phyloP scores from a whole-genome alignment of 2,888 invertebrate genomes.

The Empis livida region DNA sequence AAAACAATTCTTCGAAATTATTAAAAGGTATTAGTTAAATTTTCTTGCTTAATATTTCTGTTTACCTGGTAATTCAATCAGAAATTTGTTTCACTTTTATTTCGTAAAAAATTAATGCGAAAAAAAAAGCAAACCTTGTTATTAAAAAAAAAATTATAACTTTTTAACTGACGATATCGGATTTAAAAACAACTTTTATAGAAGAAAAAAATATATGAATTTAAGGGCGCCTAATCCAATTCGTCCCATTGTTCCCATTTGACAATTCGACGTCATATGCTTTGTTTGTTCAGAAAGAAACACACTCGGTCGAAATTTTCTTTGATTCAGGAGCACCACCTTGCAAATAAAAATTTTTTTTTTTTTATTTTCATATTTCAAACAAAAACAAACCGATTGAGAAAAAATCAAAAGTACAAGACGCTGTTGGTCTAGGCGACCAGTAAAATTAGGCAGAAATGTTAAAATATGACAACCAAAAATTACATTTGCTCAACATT shows the following conservation, averaged over 20 bases:
- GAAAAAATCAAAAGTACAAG: background rate
- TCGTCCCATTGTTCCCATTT: slow-evolving; percentile 14
- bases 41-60: slow-evolving; percentile 1
- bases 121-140: too few species aligned
- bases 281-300: background rate
- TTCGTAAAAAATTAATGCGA: background rate
- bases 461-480: too few species aligned
- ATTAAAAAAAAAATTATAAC: too few species aligned
- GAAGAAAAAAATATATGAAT: too few species aligned
- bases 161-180: too few species aligned
- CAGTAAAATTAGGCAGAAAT: background rate
- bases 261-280: slow-evolving; percentile 5
- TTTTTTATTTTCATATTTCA: background rate
- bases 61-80: slow-evolving; percentile 20
- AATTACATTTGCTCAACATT: too few species aligned
- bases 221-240: slow-evolving; percentile 10
- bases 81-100: slow-evolving; percentile 31
- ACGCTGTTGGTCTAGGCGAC: background rate
- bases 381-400: background rate
- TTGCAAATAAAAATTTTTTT: background rate
- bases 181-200: too few species aligned
- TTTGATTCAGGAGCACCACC: background rate
- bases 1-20: too few species aligned
- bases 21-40: too few species aligned
- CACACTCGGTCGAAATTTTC: too few species aligned